phyloP scores from a whole-genome alignment of 2,797 vertebrate genomes.

The Sebastes hubbsi region DNA sequence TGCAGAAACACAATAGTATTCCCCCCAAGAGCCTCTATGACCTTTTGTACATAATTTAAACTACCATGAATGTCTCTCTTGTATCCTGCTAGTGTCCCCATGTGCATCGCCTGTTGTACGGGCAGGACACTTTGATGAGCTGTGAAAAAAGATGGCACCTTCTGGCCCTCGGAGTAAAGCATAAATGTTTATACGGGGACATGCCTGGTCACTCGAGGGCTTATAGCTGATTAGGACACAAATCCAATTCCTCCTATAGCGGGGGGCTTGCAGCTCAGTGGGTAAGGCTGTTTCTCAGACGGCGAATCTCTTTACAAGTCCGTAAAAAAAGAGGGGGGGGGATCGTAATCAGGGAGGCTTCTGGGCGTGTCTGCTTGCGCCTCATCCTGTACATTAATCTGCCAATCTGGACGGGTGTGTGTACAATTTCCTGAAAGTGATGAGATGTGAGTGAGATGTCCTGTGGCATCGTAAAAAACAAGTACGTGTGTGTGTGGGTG shows the following conservation, averaged over 20 bases:
- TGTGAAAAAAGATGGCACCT: slow-evolving; percentile 47
- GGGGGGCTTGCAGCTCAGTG: slow-evolving; percentile 57
- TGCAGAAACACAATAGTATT: slow-evolving; percentile 26
- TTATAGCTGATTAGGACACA: slow-evolving; percentile 70
- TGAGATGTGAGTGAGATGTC: slow-evolving; percentile 61
- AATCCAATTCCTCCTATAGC: slow-evolving; percentile 75
- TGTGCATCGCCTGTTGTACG: background rate
- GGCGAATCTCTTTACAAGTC: slow-evolving; percentile 71
- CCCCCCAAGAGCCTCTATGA: slow-evolving; percentile 38
- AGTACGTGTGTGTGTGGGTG: slow-evolving; percentile 18
- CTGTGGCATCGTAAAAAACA: slow-evolving; percentile 54
- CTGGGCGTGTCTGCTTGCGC: slow-evolving; percentile 47
- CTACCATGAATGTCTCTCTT: slow-evolving; percentile 33
- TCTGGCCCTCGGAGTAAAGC: slow-evolving; percentile 35
- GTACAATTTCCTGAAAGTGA: slow-evolving; percentile 60
- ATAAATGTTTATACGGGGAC: slow-evolving; percentile 50
- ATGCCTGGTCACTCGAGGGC: slow-evolving; percentile 64
- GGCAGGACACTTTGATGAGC: slow-evolving; percentile 50
- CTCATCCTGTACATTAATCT: slow-evolving; percentile 65
- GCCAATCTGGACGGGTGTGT: slow-evolving; percentile 61
- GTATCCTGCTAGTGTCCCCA: slow-evolving; percentile 27
- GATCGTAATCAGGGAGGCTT: slow-evolving; percentile 64
- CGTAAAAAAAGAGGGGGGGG: slow-evolving; percentile 57
- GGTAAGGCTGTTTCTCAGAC: slow-evolving; percentile 58
- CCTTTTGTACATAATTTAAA: slow-evolving; percentile 56